phyloP scores from a whole-genome alignment of 1,140 invertebrate species.

The Penaeus japonicus region DNA sequence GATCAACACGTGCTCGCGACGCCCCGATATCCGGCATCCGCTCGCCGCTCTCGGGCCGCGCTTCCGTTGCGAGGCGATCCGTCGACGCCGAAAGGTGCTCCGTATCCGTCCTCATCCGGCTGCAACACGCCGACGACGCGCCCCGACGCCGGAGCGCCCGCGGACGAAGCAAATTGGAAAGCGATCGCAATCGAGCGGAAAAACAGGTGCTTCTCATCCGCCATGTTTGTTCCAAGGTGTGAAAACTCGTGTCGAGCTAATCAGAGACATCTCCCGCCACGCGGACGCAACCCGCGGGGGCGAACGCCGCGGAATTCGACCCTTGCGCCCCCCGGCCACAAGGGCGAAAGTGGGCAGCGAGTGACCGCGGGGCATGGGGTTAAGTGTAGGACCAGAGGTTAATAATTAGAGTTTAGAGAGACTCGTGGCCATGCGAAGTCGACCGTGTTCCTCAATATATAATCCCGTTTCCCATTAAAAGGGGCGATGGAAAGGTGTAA shows the following conservation, averaged over 20 bases:
- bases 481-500: constrained; percentile 19
- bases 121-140: not conserved
- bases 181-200: not conserved
- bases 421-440: constrained; percentile 32
- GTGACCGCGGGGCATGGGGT: not conserved
- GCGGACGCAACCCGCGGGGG: constrained; percentile 22
- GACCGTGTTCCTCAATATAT: constrained; percentile 22
- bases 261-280: constrained; percentile 41
- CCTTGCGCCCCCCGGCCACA: not conserved
- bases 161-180: not conserved
- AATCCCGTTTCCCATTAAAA: constrained; percentile 16
- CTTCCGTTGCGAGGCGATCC: too few species aligned
- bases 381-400: constrained; percentile 27
- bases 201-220: constrained; percentile 4
- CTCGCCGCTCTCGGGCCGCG: too few species aligned
- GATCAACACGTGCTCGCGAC: not conserved
- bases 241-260: constrained; percentile 58
- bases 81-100: not conserved
- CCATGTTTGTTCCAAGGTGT: constrained; percentile 60
- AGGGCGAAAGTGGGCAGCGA: not conserved
- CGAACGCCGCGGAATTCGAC: not conserved
- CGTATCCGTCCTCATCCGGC: not conserved
- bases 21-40: not conserved
- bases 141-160: not conserved
- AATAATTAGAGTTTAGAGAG: constrained; percentile 53